These are phyloP conservation scores for Dolichotis patagonum DNA, from an alignment of 2,113 vertebrate genomes.

Conservation along the genomic window DNA sequence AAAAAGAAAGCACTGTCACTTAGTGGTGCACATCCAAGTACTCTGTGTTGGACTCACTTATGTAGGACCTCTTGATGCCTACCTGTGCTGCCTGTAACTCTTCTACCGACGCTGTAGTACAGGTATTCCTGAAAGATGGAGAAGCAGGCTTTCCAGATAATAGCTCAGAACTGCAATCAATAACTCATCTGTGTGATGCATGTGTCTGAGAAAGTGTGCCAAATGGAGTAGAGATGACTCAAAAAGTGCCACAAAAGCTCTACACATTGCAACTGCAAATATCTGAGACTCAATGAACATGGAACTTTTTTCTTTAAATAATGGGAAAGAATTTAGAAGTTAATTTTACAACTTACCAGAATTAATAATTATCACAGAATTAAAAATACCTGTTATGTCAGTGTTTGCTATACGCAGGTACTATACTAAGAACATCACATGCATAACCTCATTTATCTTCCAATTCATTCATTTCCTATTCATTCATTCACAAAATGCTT, in stretches of 20 bases:
- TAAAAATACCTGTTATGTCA: background rate
- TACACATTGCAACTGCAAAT: background rate
- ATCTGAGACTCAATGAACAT: background rate
- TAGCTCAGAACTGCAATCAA: too few relatives aligned
- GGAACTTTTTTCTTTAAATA: too few relatives aligned
- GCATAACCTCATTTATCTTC: background rate
- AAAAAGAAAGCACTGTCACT: background rate
- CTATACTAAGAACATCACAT: background rate
- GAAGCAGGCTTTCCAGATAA: background rate
- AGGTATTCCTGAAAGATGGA: background rate
- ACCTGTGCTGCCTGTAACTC: background rate
- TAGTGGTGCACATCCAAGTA: background rate
- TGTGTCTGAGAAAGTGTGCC: background rate
- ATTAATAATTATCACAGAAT: background rate
- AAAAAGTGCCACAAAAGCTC: background rate
- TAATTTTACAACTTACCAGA: background rate
- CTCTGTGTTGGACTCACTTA: background rate
- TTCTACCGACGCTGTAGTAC: background rate
- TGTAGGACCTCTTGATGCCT: too few relatives aligned
- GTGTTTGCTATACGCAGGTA: background rate
- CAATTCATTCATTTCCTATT: background rate
- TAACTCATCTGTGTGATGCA: too few relatives aligned
- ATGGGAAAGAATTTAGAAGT: background rate
- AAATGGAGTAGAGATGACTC: background rate
- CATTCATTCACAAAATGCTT: background rate